phyloP scores from a whole-genome alignment of 2,888 invertebrate species.

The Lithophane semibrunnea region DNA sequence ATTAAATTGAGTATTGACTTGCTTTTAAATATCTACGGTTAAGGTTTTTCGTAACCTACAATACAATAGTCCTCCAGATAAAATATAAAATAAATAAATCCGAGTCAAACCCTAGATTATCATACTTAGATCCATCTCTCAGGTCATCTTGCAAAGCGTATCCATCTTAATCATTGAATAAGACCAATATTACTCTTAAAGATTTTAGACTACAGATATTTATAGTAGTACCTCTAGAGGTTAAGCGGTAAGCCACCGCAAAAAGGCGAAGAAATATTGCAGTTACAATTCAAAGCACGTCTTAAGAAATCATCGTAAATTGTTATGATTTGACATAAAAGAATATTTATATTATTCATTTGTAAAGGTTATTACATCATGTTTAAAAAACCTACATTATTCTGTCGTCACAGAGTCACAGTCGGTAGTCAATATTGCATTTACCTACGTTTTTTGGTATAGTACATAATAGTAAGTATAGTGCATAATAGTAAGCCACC shows the following conservation, averaged over 20 bases:
- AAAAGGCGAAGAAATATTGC: constrained; percentile 25
- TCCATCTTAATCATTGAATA: constrained; percentile 13
- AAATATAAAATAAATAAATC: neutral
- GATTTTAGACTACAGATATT: neutral
- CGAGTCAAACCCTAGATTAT: neutral
- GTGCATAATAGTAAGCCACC: no score
- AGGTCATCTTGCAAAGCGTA: neutral
- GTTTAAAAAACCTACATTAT: constrained; percentile 34
- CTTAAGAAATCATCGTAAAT: constrained; percentile 27
- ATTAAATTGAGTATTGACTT: no score
- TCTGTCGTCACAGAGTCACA: no score
- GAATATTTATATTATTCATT: constrained; percentile 21
- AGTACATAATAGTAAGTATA: neutral
- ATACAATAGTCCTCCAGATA: neutral
- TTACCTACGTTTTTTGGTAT: neutral
- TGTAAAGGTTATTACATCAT: constrained; percentile 40
- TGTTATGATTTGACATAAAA: constrained; percentile 43
- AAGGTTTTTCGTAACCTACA: neutral
- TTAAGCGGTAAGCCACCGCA: neutral
- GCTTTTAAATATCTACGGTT: neutral
- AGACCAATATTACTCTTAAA: constrained; percentile 15
- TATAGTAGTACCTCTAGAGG: constrained; percentile 9
- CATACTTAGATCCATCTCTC: neutral
- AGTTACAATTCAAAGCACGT: constrained; percentile 37
- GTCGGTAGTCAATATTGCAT: neutral